These are phyloP conservation scores for Gopherus evgoodei DNA, from an alignment of 2,113 vertebrate genomes.

Conservation along the genomic window DNA sequence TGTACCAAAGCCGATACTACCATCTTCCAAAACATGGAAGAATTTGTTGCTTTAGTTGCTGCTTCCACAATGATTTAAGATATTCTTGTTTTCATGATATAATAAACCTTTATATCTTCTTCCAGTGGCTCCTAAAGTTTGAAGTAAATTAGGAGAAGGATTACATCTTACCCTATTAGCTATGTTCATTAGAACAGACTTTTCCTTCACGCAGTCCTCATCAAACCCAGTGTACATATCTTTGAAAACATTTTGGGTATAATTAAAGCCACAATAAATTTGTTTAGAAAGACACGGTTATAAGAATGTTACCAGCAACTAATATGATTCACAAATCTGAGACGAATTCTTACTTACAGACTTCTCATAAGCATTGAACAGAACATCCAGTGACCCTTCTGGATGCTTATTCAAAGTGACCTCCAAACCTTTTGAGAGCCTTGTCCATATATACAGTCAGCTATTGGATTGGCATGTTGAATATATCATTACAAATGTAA, in stretches of 20 bases:
- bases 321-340: background rate
- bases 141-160: background rate
- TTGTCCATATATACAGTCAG: background rate
- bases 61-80: background rate
- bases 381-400: background rate
- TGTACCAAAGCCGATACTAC: background rate
- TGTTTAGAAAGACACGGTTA: background rate
- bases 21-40: background rate
- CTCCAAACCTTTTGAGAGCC: background rate
- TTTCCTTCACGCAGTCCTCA: background rate
- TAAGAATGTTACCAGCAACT: background rate
- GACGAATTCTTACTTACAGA: background rate
- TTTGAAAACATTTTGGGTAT: background rate
- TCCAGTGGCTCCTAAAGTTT: background rate
- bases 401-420: accelerated
- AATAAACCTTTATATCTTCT: background rate
- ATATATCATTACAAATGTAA: background rate
- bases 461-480: background rate
- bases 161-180: background rate
- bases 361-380: background rate
- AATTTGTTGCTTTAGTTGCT: background rate
- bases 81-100: background rate
- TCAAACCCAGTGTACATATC: background rate
- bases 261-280: background rate
- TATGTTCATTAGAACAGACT: background rate